phyloP scores from a whole-genome alignment of 2,113 vertebrate species.

The Nibea coibor region DNA sequence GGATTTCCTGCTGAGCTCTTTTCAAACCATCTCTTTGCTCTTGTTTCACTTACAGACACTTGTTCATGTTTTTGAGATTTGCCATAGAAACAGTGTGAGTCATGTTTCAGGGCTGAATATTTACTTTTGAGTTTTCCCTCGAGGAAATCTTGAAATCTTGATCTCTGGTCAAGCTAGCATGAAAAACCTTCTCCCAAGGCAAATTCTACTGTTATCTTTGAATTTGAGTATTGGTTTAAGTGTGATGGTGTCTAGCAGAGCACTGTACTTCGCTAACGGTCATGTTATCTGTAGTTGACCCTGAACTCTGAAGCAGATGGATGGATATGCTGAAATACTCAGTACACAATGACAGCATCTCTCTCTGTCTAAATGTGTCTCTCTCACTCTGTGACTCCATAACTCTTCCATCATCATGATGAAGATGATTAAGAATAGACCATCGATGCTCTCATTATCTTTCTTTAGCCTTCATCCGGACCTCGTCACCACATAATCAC shows the following conservation, averaged over 20 bases:
- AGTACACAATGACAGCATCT: not conserved
- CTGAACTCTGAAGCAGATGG: not conserved
- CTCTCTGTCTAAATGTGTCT: conserved; percentile 6
- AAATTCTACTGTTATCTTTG: not conserved
- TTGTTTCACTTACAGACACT: not conserved
- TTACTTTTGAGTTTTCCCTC: not conserved
- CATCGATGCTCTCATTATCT: not conserved
- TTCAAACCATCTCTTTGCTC: not conserved
- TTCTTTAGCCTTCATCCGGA: not conserved
- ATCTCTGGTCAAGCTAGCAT: not conserved
- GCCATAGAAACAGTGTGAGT: conserved; percentile 8
- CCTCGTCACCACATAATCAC: conserved; percentile 1
- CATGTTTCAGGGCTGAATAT: conserved; percentile 6
- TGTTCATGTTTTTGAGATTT: conserved; percentile 3
- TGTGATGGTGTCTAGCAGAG: conserved; percentile 1
- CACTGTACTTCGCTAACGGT: not conserved
- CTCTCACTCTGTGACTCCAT: conserved; percentile 28
- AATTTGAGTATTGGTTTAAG: conserved; percentile 14
- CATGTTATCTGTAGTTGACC: conserved; percentile 17
- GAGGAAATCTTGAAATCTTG: not conserved
- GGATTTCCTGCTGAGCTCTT: not conserved
- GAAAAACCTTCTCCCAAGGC: not conserved
- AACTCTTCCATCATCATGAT: conserved; percentile 18
- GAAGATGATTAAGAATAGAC: conserved; percentile 30
- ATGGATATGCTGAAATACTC: conserved; percentile 43